phyloP scores from a whole-genome alignment of 2,888 invertebrate species.

The Arctia plantaginis region DNA sequence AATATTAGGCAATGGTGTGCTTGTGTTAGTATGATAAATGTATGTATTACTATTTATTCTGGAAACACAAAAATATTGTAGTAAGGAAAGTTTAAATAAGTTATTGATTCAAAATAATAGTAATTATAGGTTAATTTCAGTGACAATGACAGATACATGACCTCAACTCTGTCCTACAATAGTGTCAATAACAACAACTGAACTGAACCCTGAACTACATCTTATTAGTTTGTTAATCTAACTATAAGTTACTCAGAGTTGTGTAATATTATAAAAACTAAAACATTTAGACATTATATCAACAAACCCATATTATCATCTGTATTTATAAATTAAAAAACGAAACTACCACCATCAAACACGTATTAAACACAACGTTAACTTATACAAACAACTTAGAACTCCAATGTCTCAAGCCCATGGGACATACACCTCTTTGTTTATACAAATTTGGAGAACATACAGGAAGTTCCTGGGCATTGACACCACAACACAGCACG shows the following conservation, averaged over 20 bases:
- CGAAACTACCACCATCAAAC: not conserved
- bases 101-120: too few species aligned
- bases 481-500: conserved; percentile 39
- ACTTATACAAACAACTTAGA: conserved; percentile 21
- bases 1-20: not conserved
- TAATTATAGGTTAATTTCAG: not conserved
- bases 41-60: too few species aligned
- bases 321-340: not conserved
- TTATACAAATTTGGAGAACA: conserved; percentile 55
- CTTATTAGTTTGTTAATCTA: not conserved
- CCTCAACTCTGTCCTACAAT: not conserved
- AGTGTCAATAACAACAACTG: not conserved
- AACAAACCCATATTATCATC: not conserved
- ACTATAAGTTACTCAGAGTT: not conserved
- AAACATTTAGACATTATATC: not conserved
- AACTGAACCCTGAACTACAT: not conserved
- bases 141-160: not conserved
- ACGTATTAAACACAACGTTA: conserved; percentile 14
- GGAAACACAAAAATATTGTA: too few species aligned
- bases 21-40: too few species aligned
- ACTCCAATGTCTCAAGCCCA: conserved; percentile 35
- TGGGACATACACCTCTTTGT: conserved; percentile 56
- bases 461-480: conserved; percentile 46
- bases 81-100: too few species aligned
- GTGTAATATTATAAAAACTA: not conserved